Base-by-base conservation (phyloP, 2,113 vertebrate species). In the Podiceps cristatus region DNA sequence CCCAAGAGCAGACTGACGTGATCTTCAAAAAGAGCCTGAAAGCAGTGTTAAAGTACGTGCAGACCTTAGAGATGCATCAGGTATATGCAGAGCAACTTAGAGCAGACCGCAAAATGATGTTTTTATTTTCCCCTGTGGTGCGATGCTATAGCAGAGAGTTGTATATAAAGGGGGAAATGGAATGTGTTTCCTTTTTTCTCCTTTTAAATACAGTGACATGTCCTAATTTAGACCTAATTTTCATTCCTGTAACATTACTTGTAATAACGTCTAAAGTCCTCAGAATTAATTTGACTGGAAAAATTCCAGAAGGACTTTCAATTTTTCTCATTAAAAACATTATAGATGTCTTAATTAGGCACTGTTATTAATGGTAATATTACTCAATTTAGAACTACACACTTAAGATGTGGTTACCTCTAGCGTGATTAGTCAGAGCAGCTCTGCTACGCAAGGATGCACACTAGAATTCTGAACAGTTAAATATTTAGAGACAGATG, bases 251-350 rank as follows among this genome's bases (percentile, higher is more conserved):
- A 98, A 94, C 97, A 97, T 97, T 97, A 96, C 98, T 98, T 98
- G 95, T 98, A 98, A 96, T 98, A 97, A 98, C 20, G 74, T 98
- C 97, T 96, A 60, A 97, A 97, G 96, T 97, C 97, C 94, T 96
- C 82, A 91, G 95, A 98, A 98, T 98, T 98, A 98, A 98, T 98
- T 98, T 97, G 96, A 98, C 96, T 98, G 98, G 98, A 98, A 98
- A 98, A 98, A 98, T 97, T 98, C 98, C 98, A 99, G 98, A 96
- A 98, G 97, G 97, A 98, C 98, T 98, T 98, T 97, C 98, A 98
- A 98, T 98, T 97, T 97, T 98, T 98, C 98, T 98, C 98, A 98
- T 98, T 98, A 98, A 98, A 98, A 98, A 88, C 97, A 97, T 98
- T 98, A 98, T 97, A 98, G 97, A 98, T 98, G 98, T 98, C 98